phyloP scores from a whole-genome alignment of 1,140 invertebrate species.

The Nixonia krombeini region DNA sequence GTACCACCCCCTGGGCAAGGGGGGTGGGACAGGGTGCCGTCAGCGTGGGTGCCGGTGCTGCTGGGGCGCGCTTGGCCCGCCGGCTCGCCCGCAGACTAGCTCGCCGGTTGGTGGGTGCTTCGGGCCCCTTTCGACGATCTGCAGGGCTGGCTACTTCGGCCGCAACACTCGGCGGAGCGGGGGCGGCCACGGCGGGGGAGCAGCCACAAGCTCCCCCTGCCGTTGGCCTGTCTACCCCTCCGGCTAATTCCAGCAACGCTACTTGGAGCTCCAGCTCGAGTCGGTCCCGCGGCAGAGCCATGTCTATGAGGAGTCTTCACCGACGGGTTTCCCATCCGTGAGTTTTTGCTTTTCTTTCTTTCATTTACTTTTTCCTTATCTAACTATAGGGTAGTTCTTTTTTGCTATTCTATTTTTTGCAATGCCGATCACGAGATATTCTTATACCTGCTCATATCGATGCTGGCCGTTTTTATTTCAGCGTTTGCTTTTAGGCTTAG shows the following conservation, averaged over 20 bases:
- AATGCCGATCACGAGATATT: no score
- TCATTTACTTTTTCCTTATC: no score
- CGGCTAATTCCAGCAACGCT: slow-evolving; percentile 45
- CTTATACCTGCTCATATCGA: no score
- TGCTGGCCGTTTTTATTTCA: no score
- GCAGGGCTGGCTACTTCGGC: slow-evolving; percentile 58
- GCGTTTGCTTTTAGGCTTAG: no score
- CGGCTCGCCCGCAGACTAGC: slow-evolving; percentile 67
- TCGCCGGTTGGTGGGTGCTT: slow-evolving; percentile 57
- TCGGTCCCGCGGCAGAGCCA: slow-evolving; percentile 59
- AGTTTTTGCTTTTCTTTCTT: no score
- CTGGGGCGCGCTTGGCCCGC: slow-evolving; percentile 68
- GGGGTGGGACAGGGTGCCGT: slow-evolving; percentile 66
- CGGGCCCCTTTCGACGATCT: slow-evolving; percentile 60
- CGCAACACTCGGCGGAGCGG: slow-evolving; percentile 30
- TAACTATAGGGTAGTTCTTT: no score
- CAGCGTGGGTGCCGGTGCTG: slow-evolving; percentile 68
- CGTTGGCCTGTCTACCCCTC: slow-evolving; percentile 53
- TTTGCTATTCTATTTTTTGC: no score
- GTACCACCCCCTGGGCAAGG: slow-evolving; percentile 65
- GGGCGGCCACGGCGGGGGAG: slow-evolving; percentile 51
- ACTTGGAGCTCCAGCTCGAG: slow-evolving; percentile 48
- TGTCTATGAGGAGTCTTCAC: slow-evolving; percentile 68
- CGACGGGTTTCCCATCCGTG: slow-evolving; percentile 70
- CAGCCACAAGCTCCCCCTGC: slow-evolving; percentile 47